phyloP scores from a whole-genome alignment of 2,888 invertebrate species.

The Beris chalybata region DNA sequence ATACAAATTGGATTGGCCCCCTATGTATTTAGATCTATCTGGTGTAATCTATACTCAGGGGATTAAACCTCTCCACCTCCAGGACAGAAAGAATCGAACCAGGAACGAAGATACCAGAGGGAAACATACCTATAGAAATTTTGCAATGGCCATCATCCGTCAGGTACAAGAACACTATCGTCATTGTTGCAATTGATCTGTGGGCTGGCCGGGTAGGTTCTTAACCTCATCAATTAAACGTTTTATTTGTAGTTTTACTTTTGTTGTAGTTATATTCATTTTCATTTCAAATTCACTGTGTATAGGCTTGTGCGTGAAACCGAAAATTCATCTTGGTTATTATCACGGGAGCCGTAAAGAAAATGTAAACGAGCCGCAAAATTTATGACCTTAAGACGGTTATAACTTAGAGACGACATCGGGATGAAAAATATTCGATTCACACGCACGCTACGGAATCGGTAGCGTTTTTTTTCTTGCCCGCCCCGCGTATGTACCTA shows the following conservation, averaged over 20 bases:
- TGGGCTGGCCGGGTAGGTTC: conserved; percentile 16
- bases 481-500: no score
- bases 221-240: conserved; percentile 23
- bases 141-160: conserved; percentile 4
- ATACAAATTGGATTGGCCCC: conserved; percentile 34
- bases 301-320: conserved; percentile 1
- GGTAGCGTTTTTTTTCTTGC: no score
- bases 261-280: neutral
- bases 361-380: conserved; percentile 29
- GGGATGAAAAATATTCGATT: neutral
- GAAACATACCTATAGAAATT: conserved; percentile 2
- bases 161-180: conserved; percentile 13
- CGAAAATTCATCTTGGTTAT: conserved; percentile 10
- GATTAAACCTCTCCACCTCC: conserved; percentile 13
- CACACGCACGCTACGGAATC: neutral
- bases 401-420: conserved; percentile 30
- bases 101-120: conserved; percentile 6
- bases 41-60: conserved; percentile 1
- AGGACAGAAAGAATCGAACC: neutral
- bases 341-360: conserved; percentile 22
- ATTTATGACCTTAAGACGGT: conserved; percentile 28
- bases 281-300: conserved; percentile 1
- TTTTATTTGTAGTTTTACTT: conserved; percentile 2
- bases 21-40: conserved; percentile 11
- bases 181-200: conserved; percentile 17